Conservation (phyloP, 2,113 vertebrate species). For the Cichladusa arquata region DNA sequence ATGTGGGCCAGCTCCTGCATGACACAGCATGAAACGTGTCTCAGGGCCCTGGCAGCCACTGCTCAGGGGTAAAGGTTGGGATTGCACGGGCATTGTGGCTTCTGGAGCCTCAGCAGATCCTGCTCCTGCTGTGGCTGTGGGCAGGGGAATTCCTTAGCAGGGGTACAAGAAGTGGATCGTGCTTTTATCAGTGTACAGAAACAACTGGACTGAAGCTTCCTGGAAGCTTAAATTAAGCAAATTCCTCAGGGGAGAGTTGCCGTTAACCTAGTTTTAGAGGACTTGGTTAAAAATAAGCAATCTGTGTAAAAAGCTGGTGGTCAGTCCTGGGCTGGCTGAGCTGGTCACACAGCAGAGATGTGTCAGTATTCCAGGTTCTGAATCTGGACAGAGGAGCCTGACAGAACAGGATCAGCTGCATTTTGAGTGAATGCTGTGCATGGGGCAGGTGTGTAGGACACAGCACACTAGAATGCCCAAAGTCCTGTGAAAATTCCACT, state of each 20-base stretch:
- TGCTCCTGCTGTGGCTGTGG: not conserved
- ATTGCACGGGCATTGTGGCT: rapidly evolving
- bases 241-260: not conserved
- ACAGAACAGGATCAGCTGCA: not conserved
- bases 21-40: not conserved
- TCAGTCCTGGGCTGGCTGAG: not conserved
- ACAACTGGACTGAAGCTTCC: not conserved
- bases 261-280: not conserved
- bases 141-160: not conserved
- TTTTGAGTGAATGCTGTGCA: not conserved
- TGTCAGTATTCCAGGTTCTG: not conserved
- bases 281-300: not conserved
- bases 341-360: not conserved
- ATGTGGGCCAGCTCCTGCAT: not conserved
- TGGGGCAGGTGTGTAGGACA: not conserved
- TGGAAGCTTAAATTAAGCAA: not conserved
- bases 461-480: rapidly evolving
- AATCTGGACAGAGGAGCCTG: not conserved
- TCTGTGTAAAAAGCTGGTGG: not conserved
- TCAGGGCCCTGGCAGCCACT: not conserved
- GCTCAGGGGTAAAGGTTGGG: not conserved
- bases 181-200: not conserved
- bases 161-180: rapidly evolving
- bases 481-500: not conserved
- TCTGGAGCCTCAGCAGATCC: not conserved